Conservation (phyloP, 2,113 vertebrate species). For the Pristiophorus japonicus region DNA sequence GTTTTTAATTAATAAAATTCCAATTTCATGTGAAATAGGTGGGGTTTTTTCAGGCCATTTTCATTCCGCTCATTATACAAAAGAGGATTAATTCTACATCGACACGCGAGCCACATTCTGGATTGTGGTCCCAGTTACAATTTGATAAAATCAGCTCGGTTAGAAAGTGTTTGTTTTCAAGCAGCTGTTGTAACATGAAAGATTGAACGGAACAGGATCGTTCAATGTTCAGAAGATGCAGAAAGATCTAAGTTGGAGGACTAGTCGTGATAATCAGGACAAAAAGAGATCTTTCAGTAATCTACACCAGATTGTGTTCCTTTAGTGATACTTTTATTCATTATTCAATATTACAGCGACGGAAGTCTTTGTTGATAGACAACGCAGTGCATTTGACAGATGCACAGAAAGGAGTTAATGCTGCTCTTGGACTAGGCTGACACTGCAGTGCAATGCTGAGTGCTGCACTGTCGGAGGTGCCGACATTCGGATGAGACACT, state of each 20-base stretch:
- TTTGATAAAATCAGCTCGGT: conserved; percentile 28
- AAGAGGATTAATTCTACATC: conserved; percentile 35
- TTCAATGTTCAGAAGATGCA: neutral
- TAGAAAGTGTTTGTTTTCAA: conserved; percentile 25
- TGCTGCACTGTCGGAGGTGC: neutral
- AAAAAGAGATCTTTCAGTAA: neutral
- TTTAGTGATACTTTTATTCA: neutral
- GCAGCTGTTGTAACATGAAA: neutral
- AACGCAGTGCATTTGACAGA: neutral
- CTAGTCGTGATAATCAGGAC: neutral
- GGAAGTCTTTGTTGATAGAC: neutral
- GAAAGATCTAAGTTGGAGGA: neutral
- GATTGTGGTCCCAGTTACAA: neutral
- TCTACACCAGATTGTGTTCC: no score
- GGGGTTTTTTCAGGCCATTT: neutral
- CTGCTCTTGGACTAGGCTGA: neutral
- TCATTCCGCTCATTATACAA: neutral
- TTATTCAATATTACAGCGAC: neutral
- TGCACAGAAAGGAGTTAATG: no score
- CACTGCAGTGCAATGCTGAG: neutral
- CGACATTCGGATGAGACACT: neutral
- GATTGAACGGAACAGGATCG: neutral
- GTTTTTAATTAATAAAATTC: conserved; percentile 35
- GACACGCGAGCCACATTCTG: neutral
- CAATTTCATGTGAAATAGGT: conserved; percentile 28